These are phyloP conservation scores for Pediacus dermestoides DNA, from an alignment of 2,888 invertebrate genomes.

Conservation along the genomic window DNA sequence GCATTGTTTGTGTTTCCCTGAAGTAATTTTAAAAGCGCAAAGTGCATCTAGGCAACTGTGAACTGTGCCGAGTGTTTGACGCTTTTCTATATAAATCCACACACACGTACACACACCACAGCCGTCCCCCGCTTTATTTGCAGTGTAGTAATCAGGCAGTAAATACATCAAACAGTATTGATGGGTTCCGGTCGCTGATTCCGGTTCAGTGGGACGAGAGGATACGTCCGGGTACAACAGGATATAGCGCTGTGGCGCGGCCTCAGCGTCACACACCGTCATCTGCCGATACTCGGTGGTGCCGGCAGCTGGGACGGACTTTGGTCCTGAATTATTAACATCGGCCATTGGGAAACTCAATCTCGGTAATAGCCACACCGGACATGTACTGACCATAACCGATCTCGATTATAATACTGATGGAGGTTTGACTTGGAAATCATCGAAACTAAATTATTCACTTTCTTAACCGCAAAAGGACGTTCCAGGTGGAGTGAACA, in stretches of 20 bases:
- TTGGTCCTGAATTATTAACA: slow-evolving; percentile 8
- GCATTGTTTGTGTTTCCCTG: too few relatives aligned
- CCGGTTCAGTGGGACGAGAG: slow-evolving; percentile 35
- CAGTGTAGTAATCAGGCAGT: slow-evolving; percentile 36
- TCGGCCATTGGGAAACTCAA: slow-evolving; percentile 9
- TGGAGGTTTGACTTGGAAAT: slow-evolving; percentile 2
- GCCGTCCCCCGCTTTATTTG: too few relatives aligned
- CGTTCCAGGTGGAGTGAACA: too few relatives aligned
- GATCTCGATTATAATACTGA: slow-evolving; percentile 8
- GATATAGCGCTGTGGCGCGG: slow-evolving; percentile 22
- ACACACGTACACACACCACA: too few relatives aligned
- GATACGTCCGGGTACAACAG: slow-evolving; percentile 32
- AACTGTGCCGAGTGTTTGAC: too few relatives aligned
- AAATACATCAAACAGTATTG: slow-evolving; percentile 46
- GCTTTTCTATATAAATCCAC: too few relatives aligned
- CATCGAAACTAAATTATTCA: slow-evolving; percentile 7
- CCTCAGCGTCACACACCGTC: slow-evolving; percentile 5
- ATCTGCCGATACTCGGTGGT: slow-evolving; percentile 2
- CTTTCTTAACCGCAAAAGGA: too few relatives aligned
- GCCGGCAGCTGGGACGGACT: slow-evolving; percentile 2
- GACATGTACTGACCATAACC: slow-evolving; percentile 9
- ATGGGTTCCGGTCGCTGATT: slow-evolving; percentile 45
- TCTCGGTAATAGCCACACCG: slow-evolving; percentile 8
- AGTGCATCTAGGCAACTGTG: too few relatives aligned
- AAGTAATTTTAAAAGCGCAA: too few relatives aligned